phyloP scores from a whole-genome alignment of 2,113 vertebrate genomes.

The Paradisaea rubra region DNA sequence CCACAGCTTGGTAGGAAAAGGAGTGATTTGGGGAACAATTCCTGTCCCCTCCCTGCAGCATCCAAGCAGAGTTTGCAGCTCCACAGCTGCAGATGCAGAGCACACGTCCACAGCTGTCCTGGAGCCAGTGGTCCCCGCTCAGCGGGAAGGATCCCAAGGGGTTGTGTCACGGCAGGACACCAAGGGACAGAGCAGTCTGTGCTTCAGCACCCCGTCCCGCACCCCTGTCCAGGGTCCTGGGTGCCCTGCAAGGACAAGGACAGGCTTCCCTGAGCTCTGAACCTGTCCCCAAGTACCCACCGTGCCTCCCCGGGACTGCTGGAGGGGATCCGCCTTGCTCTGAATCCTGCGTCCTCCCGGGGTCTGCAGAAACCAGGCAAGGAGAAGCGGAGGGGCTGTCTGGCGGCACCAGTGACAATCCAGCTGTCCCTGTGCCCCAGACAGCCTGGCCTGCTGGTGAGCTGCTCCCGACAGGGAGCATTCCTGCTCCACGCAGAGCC shows the following conservation, averaged over 20 bases:
- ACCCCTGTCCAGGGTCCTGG: not conserved
- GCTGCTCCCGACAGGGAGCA: not conserved
- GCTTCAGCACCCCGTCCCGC: not conserved
- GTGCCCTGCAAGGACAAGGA: not conserved
- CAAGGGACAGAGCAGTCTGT: not conserved
- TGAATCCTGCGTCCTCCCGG: not conserved
- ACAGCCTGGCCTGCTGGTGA: not conserved
- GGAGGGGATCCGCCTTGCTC: not conserved
- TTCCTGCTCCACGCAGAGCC: not conserved
- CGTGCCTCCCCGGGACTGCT: not conserved
- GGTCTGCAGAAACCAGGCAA: not conserved
- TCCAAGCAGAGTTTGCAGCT: not conserved
- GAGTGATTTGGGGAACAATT: not conserved
- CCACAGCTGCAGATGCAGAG: not conserved
- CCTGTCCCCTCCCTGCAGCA: not conserved
- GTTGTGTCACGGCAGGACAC: not conserved
- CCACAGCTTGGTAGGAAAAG: not conserved
- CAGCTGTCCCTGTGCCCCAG: not conserved
- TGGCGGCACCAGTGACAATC: not conserved
- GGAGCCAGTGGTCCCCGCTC: not conserved
- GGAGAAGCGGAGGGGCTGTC: not conserved
- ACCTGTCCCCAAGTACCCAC: not conserved
- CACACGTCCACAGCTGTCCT: not conserved
- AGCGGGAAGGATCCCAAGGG: rapidly evolving
- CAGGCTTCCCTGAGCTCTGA: not conserved